These are phyloP conservation scores for Suncus etruscus DNA, from an alignment of 2,113 vertebrate genomes.

Conservation along the genomic window DNA sequence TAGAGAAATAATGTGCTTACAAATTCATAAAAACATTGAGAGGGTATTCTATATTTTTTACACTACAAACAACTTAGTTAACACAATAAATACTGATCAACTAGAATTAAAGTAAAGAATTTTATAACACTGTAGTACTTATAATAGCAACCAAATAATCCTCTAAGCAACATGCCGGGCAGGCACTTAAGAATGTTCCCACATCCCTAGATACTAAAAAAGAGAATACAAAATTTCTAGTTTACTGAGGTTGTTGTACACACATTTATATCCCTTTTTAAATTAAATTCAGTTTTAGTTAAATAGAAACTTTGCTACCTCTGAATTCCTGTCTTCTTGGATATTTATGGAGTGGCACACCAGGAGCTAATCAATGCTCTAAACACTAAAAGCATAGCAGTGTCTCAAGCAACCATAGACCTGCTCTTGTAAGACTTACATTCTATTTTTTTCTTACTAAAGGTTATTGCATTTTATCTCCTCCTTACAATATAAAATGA, in stretches of 20 bases:
- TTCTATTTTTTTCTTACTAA: background rate
- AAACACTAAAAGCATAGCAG: background rate
- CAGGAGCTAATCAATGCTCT: background rate
- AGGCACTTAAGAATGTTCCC: background rate
- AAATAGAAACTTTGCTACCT: background rate
- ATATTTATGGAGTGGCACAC: background rate
- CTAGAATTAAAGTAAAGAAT: background rate
- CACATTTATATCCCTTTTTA: background rate
- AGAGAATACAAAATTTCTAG: background rate
- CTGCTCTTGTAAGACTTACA: background rate
- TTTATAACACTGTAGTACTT: background rate
- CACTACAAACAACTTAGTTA: background rate
- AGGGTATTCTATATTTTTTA: background rate
- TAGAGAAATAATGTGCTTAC: background rate
- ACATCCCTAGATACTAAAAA: background rate
- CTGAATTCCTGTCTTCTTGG: background rate
- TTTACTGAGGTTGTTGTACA: background rate
- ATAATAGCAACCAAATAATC: background rate
- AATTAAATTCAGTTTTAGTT: background rate
- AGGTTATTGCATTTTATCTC: no score
- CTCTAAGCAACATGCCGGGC: background rate
- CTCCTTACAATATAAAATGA: background rate
- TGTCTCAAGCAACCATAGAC: background rate
- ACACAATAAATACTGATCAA: conserved; percentile 21
- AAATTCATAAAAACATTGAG: background rate